Percentiles rank a stretch among this genome's conserved stretches.
Evolutionary conservation across 2,113 vertebrate species (phyloP).

Genomic region (Sinocyclocheilus grahami): DNA sequence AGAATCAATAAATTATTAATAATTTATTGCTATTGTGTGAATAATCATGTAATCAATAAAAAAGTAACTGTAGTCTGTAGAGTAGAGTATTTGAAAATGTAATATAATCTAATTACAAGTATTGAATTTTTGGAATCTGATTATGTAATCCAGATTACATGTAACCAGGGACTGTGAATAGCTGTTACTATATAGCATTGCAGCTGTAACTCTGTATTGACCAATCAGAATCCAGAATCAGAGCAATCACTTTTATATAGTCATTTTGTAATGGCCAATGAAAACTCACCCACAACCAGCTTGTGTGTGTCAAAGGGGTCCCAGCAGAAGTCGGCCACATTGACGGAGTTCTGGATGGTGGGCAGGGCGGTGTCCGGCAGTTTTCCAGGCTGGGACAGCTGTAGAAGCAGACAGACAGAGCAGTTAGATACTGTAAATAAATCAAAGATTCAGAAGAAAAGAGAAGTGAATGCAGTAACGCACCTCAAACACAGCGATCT

Average conservation of each 20-base stretch:
- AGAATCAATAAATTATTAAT: too few species aligned
- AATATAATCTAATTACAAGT: too few species aligned
- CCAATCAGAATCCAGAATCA: conserved; percentile 4
- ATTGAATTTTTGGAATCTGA: too few species aligned
- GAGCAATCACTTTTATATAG: neutral
- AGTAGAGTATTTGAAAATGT: too few species aligned
- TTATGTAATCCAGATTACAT: too few species aligned
- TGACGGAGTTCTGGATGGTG: conserved; percentile 87
- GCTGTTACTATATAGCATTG: neutral
- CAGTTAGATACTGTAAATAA: neutral
- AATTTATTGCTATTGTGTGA: too few species aligned
- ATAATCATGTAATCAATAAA: too few species aligned
- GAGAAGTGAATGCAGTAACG: neutral
- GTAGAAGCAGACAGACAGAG: conserved; percentile 37
- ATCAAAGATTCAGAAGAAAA: neutral
- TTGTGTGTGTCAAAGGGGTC: conserved; percentile 85
- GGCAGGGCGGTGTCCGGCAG: conserved; percentile 80
- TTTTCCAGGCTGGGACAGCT: conserved; percentile 87
- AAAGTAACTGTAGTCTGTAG: too few species aligned
- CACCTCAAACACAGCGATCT: conserved; percentile 91
- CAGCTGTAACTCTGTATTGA: neutral
- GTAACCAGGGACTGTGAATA: neutral
- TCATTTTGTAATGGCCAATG: neutral
- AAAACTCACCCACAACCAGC: conserved; percentile 85
- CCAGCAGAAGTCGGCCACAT: conserved; percentile 87